phyloP scores from a whole-genome alignment of 2,113 vertebrate genomes.

The Leptobrachium leishanense region DNA sequence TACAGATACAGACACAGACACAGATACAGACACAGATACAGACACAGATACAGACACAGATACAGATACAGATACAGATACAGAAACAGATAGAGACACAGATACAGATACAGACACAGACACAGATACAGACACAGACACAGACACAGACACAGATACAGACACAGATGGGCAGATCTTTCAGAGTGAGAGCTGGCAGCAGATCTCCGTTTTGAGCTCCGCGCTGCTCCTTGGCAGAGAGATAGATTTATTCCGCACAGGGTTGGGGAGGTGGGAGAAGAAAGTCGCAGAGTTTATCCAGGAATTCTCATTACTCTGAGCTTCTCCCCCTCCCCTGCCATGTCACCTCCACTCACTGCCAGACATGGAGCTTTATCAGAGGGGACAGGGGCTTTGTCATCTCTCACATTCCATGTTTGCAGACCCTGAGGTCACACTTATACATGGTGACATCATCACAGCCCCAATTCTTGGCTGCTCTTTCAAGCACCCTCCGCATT shows the following conservation, averaged over 20 bases:
- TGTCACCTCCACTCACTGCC: background rate
- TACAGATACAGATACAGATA: too few species aligned
- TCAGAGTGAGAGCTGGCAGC: too few species aligned
- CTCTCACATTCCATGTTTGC: background rate
- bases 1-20: too few species aligned
- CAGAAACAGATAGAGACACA: too few species aligned
- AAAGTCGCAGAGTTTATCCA: background rate
- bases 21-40: too few species aligned
- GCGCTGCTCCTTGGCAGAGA: background rate
- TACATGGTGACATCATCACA: background rate
- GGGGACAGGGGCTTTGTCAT: background rate
- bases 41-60: too few species aligned
- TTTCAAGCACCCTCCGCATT: background rate
- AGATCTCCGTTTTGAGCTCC: too few species aligned
- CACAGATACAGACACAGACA: too few species aligned
- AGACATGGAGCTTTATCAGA: background rate
- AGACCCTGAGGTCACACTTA: background rate
- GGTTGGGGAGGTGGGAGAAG: background rate
- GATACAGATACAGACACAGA: too few species aligned
- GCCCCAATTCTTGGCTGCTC: background rate
- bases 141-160: too few species aligned
- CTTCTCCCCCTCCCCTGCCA: background rate
- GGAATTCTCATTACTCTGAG: background rate
- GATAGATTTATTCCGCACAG: background rate
- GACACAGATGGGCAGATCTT: too few species aligned